Conservation (phyloP, 2,113 vertebrate species). For the Corythornis cristatus region DNA sequence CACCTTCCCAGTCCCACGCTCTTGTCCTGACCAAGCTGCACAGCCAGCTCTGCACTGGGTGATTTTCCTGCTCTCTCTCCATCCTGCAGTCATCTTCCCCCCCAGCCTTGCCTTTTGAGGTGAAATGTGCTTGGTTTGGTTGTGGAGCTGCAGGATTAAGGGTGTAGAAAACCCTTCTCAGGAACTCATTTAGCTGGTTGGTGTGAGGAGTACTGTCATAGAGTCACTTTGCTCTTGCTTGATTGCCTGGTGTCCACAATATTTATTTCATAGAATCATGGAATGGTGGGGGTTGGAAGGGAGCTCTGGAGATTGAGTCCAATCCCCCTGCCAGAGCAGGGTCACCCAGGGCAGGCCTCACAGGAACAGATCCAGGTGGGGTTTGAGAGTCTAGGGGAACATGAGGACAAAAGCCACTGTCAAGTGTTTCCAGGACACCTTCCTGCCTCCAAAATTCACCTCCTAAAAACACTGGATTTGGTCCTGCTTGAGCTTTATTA, state of each 20-base stretch:
- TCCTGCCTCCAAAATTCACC: neutral
- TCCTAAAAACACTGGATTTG: neutral
- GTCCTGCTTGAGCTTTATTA: neutral
- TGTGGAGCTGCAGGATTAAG: neutral
- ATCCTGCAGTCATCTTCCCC: neutral
- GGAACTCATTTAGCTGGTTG: neutral
- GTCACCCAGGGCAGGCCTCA: too few species aligned
- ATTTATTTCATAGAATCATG: neutral
- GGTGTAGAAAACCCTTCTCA: too few species aligned
- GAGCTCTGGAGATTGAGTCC: too few species aligned
- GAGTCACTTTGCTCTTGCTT: too few species aligned
- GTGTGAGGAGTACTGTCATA: neutral
- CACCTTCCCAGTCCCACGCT: accelerated
- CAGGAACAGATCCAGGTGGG: too few species aligned
- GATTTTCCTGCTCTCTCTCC: neutral
- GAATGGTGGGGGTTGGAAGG: too few species aligned
- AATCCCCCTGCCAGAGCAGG: too few species aligned
- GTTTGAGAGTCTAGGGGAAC: too few species aligned
- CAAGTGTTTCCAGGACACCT: neutral
- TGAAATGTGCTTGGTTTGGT: neutral
- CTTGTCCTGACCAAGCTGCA: neutral
- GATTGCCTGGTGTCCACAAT: neutral
- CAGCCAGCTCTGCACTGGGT: neutral
- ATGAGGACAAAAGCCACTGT: neutral
- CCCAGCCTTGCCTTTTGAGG: neutral